Base-by-base conservation (phyloP, 1,140 invertebrate species). In the Drosophila pseudoananassae region DNA sequence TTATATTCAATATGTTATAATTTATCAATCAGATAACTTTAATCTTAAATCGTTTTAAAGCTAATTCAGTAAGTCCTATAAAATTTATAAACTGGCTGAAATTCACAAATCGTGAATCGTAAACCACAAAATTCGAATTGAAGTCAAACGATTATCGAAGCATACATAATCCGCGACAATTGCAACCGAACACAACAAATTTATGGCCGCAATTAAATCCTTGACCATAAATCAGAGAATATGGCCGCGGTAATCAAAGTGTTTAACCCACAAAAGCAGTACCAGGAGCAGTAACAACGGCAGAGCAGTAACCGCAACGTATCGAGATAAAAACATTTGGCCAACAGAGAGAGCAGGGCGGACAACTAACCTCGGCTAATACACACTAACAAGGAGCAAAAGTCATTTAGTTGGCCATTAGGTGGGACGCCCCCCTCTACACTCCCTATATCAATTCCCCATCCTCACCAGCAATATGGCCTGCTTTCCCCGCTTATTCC, bases 401-500 rank as follows among this genome's bases (percentile, higher is more conserved):
- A 14, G 6, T 25, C 15, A 51, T 20, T 38, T 8, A 45, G 5
- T 12, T 29, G 14, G 14, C 31, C 54, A 12, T 9, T 36, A 36
- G 12, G 33, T n/a, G 38, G 38, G 12, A 40, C 38, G 4, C 38
- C n/a, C n/a, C 38, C n/a, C 38, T 4, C n/a, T 14, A n/a, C 15
- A 8, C 6, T 4, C 36, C 10, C 33, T 52, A 10, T 7, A 20
- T 29, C 8, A 47, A 15, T 25, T 49, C 20, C 43, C 25, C 15
- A 27, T 14, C 27, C 23, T 23, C 2, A 27, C 29, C 31, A 20
- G n/a, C 50, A 77, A 59, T 12, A 91, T 91, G 90, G 85, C 90
- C 55, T 91, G 90, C 63, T 90, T 91, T 85, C 90, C 85, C 50
- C 90, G 85, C 7, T 55, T 91, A 23, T 90, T 91, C 60, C 85